These are phyloP conservation scores for Drosophila nr. medialis DNA, from an alignment of 2,888 invertebrate species.

Conservation along the genomic window DNA sequence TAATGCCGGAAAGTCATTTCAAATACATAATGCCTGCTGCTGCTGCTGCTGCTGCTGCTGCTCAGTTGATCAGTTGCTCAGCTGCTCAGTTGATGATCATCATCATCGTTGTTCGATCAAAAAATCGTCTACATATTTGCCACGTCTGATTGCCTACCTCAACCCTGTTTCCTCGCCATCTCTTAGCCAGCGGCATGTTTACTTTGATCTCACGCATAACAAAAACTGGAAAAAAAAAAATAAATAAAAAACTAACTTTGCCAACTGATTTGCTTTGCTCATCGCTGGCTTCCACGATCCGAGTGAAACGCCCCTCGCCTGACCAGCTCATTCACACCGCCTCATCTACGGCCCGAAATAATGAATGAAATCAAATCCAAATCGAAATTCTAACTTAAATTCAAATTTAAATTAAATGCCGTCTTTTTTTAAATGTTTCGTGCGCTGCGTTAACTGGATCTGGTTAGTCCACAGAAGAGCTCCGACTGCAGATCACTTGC, in stretches of 20 bases:
- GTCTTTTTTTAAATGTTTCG: constrained; percentile 48
- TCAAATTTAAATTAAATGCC: constrained; percentile 77
- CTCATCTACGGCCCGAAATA: constrained; percentile 40
- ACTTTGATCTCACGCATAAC: constrained; percentile 73
- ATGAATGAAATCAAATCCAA: constrained; percentile 77
- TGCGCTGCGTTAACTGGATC: constrained; percentile 68
- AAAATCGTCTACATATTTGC: constrained; percentile 71
- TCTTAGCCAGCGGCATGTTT: constrained; percentile 61
- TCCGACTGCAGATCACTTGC: constrained; percentile 15
- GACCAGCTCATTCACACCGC: constrained; percentile 21
- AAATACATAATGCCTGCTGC: constrained; percentile 59
- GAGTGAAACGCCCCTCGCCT: constrained; percentile 22
- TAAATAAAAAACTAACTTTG: constrained; percentile 41
- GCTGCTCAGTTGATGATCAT: constrained; percentile 25
- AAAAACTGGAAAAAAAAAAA: constrained; percentile 29
- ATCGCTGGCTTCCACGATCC: constrained; percentile 25
- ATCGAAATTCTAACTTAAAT: constrained; percentile 64
- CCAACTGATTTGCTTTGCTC: constrained; percentile 62
- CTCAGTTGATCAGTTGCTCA: constrained; percentile 19
- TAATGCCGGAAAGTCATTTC: constrained; percentile 70
- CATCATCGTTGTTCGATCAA: constrained; percentile 70
- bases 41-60: constrained; percentile 46
- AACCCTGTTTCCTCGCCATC: constrained; percentile 16
- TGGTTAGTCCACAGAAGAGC: constrained; percentile 59
- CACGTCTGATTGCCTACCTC: constrained; percentile 48